Evolutionary conservation across 2,113 vertebrate genomes (phyloP), one percentile per base, ranked within the genome.

Genomic region (Galbula dea): DNA sequence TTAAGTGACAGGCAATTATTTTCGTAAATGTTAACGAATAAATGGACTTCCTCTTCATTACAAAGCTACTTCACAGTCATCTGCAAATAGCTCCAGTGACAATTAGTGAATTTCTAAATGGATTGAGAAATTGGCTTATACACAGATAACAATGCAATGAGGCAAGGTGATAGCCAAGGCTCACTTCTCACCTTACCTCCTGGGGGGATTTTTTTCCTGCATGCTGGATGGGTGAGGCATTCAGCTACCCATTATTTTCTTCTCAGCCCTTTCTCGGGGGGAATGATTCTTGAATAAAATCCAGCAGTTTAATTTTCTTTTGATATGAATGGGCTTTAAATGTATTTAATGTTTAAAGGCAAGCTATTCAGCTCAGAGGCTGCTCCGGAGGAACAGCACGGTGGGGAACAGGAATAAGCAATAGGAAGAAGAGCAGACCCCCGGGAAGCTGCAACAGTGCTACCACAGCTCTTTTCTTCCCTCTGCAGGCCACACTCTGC

Each of bases 391-490:
- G 41, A 83, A 3, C 6, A 19, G 66, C 52, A 1, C 12, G 8
- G 61, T 39, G 80, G 74, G 90, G 55, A 74, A 55, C 54, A 16
- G 41, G 39, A 62, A 11, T 4, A 7, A 79, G 59, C 79, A n/a
- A 86, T 2, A 2, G 65, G 59, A 75, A 80, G 81, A 71, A 19
- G 57, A 95, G 68, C 96, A 51, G 86, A 55, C 61, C 86, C 88
- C 89, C 2, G 48, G 85, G 92, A 83, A 65, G 79, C 26, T 2
- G 1, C 30, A 3, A 75, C 14, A 8, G 15, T 62, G 85, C 83
- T 95, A 95, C 85, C 85, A 77, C 63, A 74, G 96, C 96, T 96
- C 96, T 96, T 96, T 94, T 93, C 94, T 96, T 96, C 96, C 95
- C 92, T 95, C 96, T 96, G 94, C 95, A 96, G 95, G 96, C 95